A percentile compares a stretch with the other conserved stretches of the same genome.
Evolutionary conservation across 2,888 invertebrate genomes (phyloP).

Genomic region (Platycheirus rosarum): DNA sequence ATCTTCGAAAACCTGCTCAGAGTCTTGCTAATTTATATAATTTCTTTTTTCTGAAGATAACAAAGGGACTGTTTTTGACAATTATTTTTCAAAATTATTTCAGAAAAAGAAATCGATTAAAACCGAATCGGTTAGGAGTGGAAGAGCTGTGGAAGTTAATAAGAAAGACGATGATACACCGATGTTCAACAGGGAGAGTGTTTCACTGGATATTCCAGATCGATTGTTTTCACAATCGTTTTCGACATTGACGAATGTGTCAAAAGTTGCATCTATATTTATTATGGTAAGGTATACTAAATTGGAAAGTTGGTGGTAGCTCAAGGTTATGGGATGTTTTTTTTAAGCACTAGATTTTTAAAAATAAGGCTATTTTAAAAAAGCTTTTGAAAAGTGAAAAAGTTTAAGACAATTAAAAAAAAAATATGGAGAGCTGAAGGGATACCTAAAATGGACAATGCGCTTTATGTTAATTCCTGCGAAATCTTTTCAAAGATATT

Average conservation of each 20-base stretch:
- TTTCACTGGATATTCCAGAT: constrained; percentile 85
- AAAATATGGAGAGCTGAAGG: too few species aligned
- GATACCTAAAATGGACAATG: too few species aligned
- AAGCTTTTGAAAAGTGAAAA: too few species aligned
- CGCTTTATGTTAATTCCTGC: too few species aligned
- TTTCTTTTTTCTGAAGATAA: background rate
- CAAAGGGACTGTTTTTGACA: background rate
- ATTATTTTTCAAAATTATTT: constrained; percentile 44
- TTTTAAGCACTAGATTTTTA: too few species aligned
- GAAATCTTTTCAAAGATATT: too few species aligned
- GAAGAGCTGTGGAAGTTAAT: constrained; percentile 75
- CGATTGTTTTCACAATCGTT: constrained; percentile 85
- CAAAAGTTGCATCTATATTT: constrained; percentile 84
- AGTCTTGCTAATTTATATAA: constrained; percentile 23
- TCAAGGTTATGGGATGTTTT: too few species aligned
- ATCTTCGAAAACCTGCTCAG: background rate
- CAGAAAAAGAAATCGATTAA: constrained; percentile 35
- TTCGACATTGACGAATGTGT: constrained; percentile 84
- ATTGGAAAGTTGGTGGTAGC: too few species aligned
- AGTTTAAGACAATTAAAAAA: too few species aligned
- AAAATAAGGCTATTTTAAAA: too few species aligned
- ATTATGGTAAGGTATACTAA: constrained; percentile 84
- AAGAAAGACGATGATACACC: constrained; percentile 82
- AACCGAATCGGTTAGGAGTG: constrained; percentile 18
- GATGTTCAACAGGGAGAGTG: constrained; percentile 83